A percentile compares a stretch with the other conserved stretches of the same genome.
These are phyloP conservation scores for Papilio aristodemus DNA, from an alignment of 1,140 invertebrate species.

Conservation along the genomic window DNA sequence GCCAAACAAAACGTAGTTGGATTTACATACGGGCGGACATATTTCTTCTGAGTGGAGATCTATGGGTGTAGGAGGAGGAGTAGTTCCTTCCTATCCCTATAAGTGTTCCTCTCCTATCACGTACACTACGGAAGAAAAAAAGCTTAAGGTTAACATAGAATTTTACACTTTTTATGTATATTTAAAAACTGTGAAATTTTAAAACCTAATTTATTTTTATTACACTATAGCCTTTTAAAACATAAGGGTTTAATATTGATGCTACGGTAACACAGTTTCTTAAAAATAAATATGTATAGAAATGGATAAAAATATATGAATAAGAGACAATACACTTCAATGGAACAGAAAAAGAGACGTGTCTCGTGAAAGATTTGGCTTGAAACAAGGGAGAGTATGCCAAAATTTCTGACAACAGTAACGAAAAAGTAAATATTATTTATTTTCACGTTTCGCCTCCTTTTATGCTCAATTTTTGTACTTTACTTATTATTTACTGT, in stretches of 20 bases:
- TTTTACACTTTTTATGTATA: no score
- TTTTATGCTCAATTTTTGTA: not conserved
- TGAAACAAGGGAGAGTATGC: not conserved
- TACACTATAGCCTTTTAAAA: no score
- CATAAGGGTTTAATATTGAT: no score
- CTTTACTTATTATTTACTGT: not conserved
- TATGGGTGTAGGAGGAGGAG: not conserved
- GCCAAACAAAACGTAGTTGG: not conserved
- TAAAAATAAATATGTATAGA: no score
- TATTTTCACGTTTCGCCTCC: not conserved
- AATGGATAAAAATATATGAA: not conserved
- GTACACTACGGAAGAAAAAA: not conserved
- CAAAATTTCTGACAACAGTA: not conserved
- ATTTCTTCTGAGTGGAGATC: not conserved
- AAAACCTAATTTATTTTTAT: no score
- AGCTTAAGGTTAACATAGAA: no score
- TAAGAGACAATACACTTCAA: not conserved
- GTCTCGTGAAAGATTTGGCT: slow-evolving; percentile 2
- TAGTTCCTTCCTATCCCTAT: no score
- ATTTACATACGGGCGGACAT: slow-evolving; percentile 3
- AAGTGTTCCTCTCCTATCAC: not conserved
- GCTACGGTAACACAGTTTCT: no score
- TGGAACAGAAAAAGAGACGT: not conserved
- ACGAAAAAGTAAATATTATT: not conserved
- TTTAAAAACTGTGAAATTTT: no score